Evolutionary conservation across 2,797 vertebrate genomes (phyloP).

Genomic region (Trematomus bernacchii): DNA sequence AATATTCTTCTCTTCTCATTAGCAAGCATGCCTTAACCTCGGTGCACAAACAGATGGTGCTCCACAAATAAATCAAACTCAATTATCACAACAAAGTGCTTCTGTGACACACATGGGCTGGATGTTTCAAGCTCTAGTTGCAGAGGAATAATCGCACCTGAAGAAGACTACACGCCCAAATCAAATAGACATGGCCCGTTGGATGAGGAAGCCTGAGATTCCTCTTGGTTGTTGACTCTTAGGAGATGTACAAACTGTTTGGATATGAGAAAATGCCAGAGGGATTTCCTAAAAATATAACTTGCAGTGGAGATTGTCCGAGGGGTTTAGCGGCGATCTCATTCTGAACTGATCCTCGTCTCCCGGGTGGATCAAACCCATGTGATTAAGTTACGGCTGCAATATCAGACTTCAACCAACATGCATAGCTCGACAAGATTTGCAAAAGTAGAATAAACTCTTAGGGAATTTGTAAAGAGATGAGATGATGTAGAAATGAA

Average conservation of each 20-base stretch:
- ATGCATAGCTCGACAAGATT: neutral
- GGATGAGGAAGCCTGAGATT: constrained; percentile 32
- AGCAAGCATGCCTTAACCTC: constrained; percentile 43
- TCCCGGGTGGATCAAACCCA: constrained; percentile 29
- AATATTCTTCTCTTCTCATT: constrained; percentile 57
- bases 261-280: constrained; percentile 39
- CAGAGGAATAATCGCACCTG: constrained; percentile 31
- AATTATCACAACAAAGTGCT: constrained; percentile 69
- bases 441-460: neutral
- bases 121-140: constrained; percentile 42
- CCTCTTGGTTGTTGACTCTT: constrained; percentile 40
- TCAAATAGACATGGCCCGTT: constrained; percentile 40
- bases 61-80: constrained; percentile 65
- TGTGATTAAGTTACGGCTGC: constrained; percentile 46
- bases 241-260: constrained; percentile 51
- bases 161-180: constrained; percentile 26
- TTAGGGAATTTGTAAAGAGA: neutral
- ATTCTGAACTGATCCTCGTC: constrained; percentile 39
- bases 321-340: constrained; percentile 26
- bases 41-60: constrained; percentile 55
- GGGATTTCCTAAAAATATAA: constrained; percentile 65
- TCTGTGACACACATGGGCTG: constrained; percentile 34
- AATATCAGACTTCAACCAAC: constrained; percentile 11
- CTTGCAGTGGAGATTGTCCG: constrained; percentile 29
- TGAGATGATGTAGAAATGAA: neutral